These are phyloP conservation scores for Heliangelus exortis DNA, from an alignment of 2,797 vertebrate genomes.

Conservation along the genomic window DNA sequence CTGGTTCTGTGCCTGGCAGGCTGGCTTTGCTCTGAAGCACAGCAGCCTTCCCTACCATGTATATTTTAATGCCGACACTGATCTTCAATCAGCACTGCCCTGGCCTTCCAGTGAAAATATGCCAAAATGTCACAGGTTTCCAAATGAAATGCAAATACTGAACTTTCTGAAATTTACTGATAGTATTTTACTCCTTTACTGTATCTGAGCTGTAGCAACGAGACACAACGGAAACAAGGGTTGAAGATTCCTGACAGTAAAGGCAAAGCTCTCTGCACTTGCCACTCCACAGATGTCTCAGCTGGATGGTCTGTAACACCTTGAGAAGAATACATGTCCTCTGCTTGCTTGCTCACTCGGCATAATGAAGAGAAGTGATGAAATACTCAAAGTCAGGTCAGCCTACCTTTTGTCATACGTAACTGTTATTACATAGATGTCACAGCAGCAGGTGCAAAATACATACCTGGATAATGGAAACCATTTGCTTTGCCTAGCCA, in stretches of 20 bases:
- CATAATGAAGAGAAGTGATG: not conserved
- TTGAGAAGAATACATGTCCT: not conserved
- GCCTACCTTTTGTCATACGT: constrained; percentile 13
- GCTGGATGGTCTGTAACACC: not conserved
- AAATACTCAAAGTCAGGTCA: constrained; percentile 36
- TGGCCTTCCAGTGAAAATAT: constrained; percentile 57
- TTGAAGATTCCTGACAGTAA: constrained; percentile 31
- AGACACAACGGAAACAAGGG: not conserved
- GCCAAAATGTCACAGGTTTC: constrained; percentile 66
- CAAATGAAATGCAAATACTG: constrained; percentile 70
- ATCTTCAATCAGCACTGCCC: constrained; percentile 62
- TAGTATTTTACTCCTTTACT: constrained; percentile 51
- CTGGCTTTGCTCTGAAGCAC: not conserved
- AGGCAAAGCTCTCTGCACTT: constrained; percentile 18
- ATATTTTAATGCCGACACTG: constrained; percentile 20
- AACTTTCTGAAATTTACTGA: constrained; percentile 68
- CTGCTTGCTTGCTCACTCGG: not conserved
- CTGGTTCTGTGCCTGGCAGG: not conserved
- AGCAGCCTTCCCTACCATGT: not conserved
- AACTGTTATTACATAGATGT: constrained; percentile 40
- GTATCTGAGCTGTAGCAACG: not conserved
- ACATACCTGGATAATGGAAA: constrained; percentile 48
- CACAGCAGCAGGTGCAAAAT: constrained; percentile 46
- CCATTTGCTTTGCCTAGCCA: constrained; percentile 41
- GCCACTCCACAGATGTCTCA: not conserved